Conservation (phyloP, 2,888 invertebrate genomes). For the Drosophila affinis region DNA sequence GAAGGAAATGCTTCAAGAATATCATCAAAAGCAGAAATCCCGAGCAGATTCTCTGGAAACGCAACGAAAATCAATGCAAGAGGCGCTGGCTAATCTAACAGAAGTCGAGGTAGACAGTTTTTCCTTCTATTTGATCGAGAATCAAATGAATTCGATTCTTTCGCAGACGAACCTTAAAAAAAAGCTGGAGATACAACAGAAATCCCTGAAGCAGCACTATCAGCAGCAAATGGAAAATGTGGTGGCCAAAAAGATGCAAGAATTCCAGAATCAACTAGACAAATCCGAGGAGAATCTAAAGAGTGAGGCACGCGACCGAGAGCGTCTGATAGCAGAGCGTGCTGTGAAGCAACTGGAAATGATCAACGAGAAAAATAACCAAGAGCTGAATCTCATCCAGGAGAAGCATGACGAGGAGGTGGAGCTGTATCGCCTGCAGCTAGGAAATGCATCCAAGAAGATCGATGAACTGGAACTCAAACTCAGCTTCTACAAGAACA, state of each 20-base stretch:
- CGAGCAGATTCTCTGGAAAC: slow-evolving; percentile 85
- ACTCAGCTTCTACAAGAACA: slow-evolving; percentile 82
- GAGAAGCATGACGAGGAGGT: slow-evolving; percentile 92
- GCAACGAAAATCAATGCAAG: slow-evolving; percentile 85
- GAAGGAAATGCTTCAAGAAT: slow-evolving; percentile 85
- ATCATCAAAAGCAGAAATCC: slow-evolving; percentile 85
- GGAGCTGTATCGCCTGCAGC: slow-evolving; percentile 88
- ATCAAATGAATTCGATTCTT: neutral
- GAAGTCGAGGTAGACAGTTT: slow-evolving; percentile 84
- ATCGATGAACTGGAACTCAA: slow-evolving; percentile 87
- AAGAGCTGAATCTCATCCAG: slow-evolving; percentile 90
- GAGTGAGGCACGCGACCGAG: slow-evolving; percentile 87
- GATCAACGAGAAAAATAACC: slow-evolving; percentile 89
- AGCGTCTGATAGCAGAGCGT: slow-evolving; percentile 88
- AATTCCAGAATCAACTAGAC: slow-evolving; percentile 91
- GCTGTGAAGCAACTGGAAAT: slow-evolving; percentile 89
- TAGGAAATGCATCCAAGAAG: slow-evolving; percentile 88
- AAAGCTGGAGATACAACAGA: slow-evolving; percentile 87
- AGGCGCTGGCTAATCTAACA: slow-evolving; percentile 84
- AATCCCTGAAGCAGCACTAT: slow-evolving; percentile 89
- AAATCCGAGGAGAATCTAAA: slow-evolving; percentile 87
- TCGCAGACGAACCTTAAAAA: slow-evolving; percentile 85
- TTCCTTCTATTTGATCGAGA: neutral
- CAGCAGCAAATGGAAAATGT: slow-evolving; percentile 92
- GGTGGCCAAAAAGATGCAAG: slow-evolving; percentile 89